Evolutionary conservation across 2,113 vertebrate species (phyloP).

Genomic region (Callaeas wilsoni): DNA sequence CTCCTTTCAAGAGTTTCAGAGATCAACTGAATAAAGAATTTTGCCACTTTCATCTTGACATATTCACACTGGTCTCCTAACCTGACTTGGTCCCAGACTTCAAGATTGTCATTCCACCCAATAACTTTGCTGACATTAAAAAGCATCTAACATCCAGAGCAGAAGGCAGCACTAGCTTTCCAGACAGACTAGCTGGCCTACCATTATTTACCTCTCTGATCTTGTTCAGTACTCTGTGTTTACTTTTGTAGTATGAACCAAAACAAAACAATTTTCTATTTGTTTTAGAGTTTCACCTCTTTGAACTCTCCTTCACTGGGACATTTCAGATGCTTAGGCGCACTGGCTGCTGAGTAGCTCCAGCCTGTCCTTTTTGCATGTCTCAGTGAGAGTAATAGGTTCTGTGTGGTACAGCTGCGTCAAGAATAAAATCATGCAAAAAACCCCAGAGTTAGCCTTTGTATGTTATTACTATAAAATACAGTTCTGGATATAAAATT

Average conservation of each 20-base stretch:
- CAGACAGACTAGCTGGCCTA: background rate
- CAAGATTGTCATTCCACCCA: background rate
- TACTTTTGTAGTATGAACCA: background rate
- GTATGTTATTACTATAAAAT: background rate
- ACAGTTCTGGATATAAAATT: background rate
- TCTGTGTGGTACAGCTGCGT: background rate
- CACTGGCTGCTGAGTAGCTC: background rate
- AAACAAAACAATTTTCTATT: background rate
- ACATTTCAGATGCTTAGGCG: background rate
- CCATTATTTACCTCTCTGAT: background rate
- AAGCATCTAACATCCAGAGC: background rate
- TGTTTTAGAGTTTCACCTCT: background rate
- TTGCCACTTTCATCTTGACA: background rate
- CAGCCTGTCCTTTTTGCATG: background rate
- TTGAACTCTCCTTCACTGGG: background rate
- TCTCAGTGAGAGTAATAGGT: background rate
- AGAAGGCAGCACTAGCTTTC: background rate
- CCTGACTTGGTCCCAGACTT: background rate
- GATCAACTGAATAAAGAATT: slow-evolving; percentile 19
- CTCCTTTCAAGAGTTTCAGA: background rate
- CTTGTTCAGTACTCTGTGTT: background rate
- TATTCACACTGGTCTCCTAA: background rate
- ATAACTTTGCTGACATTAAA: background rate
- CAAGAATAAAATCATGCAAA: background rate
- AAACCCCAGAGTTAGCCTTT: background rate